Evolutionary conservation across 2,113 vertebrate species (phyloP), one percentile per base, ranked within the genome.

Genomic region (Gavialis gangeticus): DNA sequence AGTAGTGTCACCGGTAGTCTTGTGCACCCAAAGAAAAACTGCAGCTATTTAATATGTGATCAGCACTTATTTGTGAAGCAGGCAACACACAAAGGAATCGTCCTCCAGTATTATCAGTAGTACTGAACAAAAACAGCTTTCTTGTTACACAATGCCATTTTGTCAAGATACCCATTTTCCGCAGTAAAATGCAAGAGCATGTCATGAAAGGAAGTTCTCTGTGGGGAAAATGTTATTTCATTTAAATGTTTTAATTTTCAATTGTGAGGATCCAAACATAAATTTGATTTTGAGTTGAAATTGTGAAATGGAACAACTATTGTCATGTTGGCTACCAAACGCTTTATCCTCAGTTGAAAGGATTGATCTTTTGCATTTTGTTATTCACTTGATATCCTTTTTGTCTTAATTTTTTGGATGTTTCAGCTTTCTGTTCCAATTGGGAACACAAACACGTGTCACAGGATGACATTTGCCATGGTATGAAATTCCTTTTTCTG

Each of bases 21-120:
- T 82, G 77, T 88, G 57, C 75, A 60, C n/a, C 37, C 87, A 79
- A 54, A 90, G 82, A 96, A 73, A 87, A 92, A 89, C 90, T 75
- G 59, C 22, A 54, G 12, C 22, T 5, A 56, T 34, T 87, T 69
- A 92, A 87, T 69, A 88, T 86, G 88, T 80, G 88, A 82, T 6
- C 2, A 1, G 71, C 75, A 92, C 89, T 75, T 3, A 58, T 84
- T 75, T 75, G 88, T 22, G 91, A 90, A 94, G 81, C 34, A 64
- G 75, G 58, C n/a, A 81, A 90, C 25, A 30, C 85, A 60, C 34
- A 58, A 28, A 54, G 79, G 58, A 90, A 57, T 37, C 84, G 63
- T 95, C 93, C n/a, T 79, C 75, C 21, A 3, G 10, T 59, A 10
- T 60, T 4, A 54, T 73, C 5, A 3, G 12, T 76, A 84, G 79